Evolutionary conservation across 2,113 vertebrate genomes (phyloP).

Genomic region (Nerophis ophidion): DNA sequence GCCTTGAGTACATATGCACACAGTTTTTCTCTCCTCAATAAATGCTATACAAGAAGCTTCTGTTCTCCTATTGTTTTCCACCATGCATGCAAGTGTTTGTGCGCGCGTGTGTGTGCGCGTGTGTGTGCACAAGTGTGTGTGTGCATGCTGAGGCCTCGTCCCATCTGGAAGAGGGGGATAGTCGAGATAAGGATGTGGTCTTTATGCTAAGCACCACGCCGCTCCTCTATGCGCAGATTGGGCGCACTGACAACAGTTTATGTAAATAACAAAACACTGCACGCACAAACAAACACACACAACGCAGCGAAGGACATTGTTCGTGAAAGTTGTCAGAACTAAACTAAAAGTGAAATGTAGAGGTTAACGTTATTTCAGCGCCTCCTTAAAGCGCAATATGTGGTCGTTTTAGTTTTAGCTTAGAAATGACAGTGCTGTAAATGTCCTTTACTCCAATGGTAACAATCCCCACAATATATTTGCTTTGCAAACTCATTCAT

Average conservation of each 20-base stretch:
- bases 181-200: conserved; percentile 66
- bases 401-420: background rate
- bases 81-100: conserved; percentile 16
- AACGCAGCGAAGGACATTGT: conserved; percentile 26
- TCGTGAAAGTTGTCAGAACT: background rate
- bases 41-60: conserved; percentile 27
- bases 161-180: conserved; percentile 53
- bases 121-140: conserved; percentile 10
- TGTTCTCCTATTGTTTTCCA: conserved; percentile 47
- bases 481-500: conserved; percentile 26
- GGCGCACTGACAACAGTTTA: conserved; percentile 71
- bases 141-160: conserved; percentile 41
- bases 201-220: conserved; percentile 70
- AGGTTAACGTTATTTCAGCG: background rate
- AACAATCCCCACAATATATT: background rate
- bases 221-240: conserved; percentile 53
- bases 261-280: conserved; percentile 68
- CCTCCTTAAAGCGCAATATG: background rate
- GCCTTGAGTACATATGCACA: too few species aligned
- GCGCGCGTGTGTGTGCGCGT: conserved; percentile 20
- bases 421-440: too few species aligned
- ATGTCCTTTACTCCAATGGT: background rate
- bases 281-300: background rate
- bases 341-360: background rate
- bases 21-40: conserved; percentile 8